Evolutionary conservation across 2,888 invertebrate genomes (phyloP).

Genomic region (Sinelater perroti): DNA sequence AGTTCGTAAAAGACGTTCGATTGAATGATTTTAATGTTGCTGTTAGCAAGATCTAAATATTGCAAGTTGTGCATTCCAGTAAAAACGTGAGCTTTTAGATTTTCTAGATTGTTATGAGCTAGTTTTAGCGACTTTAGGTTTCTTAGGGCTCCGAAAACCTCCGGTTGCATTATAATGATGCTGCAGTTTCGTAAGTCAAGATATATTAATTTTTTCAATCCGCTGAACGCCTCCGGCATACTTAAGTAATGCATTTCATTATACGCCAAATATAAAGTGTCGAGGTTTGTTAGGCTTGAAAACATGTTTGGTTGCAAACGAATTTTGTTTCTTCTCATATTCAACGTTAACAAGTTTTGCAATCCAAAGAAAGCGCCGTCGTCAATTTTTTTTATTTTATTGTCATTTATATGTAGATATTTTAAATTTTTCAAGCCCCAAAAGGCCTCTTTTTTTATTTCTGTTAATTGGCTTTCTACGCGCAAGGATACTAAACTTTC

Average conservation of each 20-base stretch:
- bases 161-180: background rate
- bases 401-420: constrained; percentile 34
- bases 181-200: background rate
- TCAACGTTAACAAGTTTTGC: background rate
- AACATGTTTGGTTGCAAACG: background rate
- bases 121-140: constrained; percentile 44
- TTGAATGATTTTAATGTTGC: background rate
- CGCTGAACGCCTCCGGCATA: constrained; percentile 1
- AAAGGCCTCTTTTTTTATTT: constrained; percentile 20
- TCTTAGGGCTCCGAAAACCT: background rate
- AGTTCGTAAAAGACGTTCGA: constrained; percentile 7
- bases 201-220: background rate
- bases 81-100: background rate
- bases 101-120: constrained; percentile 35
- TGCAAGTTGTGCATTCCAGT: constrained; percentile 1
- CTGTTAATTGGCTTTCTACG: no score
- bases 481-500: background rate
- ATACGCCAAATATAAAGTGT: background rate
- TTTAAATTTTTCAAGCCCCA: constrained; percentile 30
- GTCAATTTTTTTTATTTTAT: constrained; percentile 18
- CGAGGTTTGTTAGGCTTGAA: background rate
- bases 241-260: background rate
- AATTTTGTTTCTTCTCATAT: background rate
- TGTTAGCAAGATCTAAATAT: constrained; percentile 4
- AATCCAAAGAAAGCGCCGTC: background rate